phyloP scores from a whole-genome alignment of 1,140 invertebrate genomes.

The Bilobella aurantiaca region DNA sequence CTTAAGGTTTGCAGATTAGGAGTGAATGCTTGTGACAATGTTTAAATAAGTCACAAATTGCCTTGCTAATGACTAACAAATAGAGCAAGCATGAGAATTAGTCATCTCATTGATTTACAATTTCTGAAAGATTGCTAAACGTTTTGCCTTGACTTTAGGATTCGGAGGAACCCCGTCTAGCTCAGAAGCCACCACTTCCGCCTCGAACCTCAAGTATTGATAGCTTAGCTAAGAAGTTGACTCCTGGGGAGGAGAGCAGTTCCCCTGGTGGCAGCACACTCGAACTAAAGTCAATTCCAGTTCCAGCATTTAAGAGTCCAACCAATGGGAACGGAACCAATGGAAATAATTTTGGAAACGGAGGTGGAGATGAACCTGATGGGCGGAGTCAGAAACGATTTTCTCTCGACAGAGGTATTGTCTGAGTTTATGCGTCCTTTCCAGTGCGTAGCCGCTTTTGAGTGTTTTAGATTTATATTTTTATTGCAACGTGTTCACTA shows the following conservation, averaged over 20 bases:
- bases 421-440: no score
- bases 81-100: background rate
- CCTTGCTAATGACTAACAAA: constrained; percentile 1
- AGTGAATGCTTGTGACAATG: background rate
- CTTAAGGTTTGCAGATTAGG: constrained; percentile 17
- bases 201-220: constrained; percentile 29
- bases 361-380: constrained; percentile 24
- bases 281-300: constrained; percentile 8
- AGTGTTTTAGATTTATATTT: no score
- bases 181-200: constrained; percentile 32
- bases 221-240: background rate
- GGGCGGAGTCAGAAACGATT: constrained; percentile 13
- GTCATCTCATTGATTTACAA: background rate
- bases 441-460: no score
- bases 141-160: constrained; percentile 3
- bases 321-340: background rate
- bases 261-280: background rate
- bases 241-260: constrained; percentile 6
- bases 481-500: no score
- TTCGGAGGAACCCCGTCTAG: constrained; percentile 11
- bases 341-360: constrained; percentile 17
- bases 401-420: constrained; percentile 25
- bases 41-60: no score
- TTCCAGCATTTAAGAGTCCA: background rate
- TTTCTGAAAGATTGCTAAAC: no score